A percentile compares a stretch with the other conserved stretches of the same genome.
Evolutionary conservation across 2,113 vertebrate genomes (phyloP).

Genomic region (Arvicanthis niloticus): DNA sequence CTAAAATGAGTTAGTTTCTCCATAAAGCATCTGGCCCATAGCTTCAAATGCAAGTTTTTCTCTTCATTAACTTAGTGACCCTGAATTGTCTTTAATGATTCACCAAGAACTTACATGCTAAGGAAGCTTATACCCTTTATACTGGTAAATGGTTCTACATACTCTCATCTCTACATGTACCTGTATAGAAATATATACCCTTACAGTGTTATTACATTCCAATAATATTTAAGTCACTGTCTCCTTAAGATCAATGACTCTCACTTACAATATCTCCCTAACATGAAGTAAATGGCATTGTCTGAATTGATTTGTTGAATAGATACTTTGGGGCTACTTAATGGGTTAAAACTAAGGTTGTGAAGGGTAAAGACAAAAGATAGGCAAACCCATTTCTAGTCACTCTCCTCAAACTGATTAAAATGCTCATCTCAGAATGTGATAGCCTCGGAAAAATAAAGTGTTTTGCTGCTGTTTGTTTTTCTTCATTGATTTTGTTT

Average conservation of each 20-base stretch:
- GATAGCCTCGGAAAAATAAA: not conserved
- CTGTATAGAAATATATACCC: too few species aligned
- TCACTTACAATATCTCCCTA: not conserved
- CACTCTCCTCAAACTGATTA: not conserved
- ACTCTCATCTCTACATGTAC: not conserved
- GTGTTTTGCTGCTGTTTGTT: not conserved
- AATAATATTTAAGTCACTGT: not conserved
- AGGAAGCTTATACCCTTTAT: not conserved
- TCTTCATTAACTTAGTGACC: not conserved
- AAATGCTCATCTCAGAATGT: not conserved
- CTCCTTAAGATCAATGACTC: not conserved
- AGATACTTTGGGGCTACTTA: not conserved
- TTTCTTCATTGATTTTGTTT: not conserved
- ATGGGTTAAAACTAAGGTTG: not conserved
- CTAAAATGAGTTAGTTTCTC: not conserved
- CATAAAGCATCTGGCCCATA: not conserved
- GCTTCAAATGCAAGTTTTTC: not conserved
- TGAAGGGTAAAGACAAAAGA: not conserved
- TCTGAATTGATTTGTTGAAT: not conserved
- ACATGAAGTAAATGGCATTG: not conserved
- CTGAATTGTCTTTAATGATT: not conserved
- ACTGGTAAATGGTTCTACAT: too few species aligned
- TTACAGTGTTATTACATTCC: not conserved
- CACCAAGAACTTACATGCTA: not conserved
- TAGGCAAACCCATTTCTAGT: not conserved